A percentile compares a stretch with the other conserved stretches of the same genome.
phyloP scores from a whole-genome alignment of 1,140 invertebrate species.

The Polyergus mexicanus region DNA sequence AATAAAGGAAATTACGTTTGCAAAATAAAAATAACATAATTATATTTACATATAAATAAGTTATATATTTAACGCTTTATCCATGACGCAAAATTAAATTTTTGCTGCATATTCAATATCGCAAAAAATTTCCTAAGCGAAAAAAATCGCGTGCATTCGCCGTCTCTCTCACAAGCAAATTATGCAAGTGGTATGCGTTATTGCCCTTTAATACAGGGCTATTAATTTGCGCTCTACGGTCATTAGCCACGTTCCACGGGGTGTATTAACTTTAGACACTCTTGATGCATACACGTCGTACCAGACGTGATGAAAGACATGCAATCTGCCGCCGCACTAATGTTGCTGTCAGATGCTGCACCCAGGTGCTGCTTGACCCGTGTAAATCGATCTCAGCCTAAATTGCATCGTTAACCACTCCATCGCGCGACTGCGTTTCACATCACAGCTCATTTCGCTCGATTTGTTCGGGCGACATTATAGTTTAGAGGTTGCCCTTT shows the following conservation, averaged over 20 bases:
- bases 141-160: neutral
- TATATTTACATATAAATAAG: neutral
- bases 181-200: constrained; percentile 63
- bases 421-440: constrained; percentile 71
- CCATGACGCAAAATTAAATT: neutral
- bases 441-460: constrained; percentile 70
- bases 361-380: constrained; percentile 75
- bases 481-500: constrained; percentile 45
- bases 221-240: constrained; percentile 75
- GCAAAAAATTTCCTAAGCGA: neutral
- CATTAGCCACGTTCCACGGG: constrained; percentile 69
- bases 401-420: constrained; percentile 79
- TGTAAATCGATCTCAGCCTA: constrained; percentile 78
- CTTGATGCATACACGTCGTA: constrained; percentile 73
- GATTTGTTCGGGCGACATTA: constrained; percentile 66
- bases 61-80: neutral
- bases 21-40: neutral
- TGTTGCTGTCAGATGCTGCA: constrained; percentile 70
- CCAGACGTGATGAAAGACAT: constrained; percentile 74
- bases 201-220: constrained; percentile 71
- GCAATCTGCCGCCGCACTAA: constrained; percentile 74
- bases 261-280: constrained; percentile 74
- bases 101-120: neutral
- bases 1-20: neutral
- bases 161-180: constrained; percentile 17